Evolutionary conservation across 2,888 invertebrate species (phyloP).

Genomic region (Diloba caeruleocephala): DNA sequence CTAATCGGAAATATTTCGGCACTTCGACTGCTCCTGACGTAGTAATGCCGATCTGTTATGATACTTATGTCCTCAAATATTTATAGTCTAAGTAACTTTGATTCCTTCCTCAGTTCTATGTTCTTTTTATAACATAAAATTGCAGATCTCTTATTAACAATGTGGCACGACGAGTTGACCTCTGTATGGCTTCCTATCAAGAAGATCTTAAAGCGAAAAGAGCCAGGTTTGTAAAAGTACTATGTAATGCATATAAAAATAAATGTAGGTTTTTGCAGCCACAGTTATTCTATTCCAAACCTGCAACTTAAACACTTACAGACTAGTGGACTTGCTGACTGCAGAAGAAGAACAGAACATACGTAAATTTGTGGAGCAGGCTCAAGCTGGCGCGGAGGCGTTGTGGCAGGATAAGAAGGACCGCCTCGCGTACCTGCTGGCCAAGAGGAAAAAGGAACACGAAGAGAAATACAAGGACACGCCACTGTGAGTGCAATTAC

Average conservation of each 20-base stretch:
- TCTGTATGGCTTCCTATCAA: constrained; percentile 83
- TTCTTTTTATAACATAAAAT: neutral
- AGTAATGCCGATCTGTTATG: too few species aligned
- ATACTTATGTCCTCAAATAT: too few species aligned
- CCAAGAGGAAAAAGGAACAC: constrained; percentile 86
- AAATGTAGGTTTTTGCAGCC: too few species aligned
- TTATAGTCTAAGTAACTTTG: too few species aligned
- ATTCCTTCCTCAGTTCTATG: too few species aligned
- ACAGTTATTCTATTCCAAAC: too few species aligned
- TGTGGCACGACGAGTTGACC: constrained; percentile 77
- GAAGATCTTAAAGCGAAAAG: constrained; percentile 80
- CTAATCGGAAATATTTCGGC: too few species aligned
- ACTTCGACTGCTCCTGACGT: too few species aligned
- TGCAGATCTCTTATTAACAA: constrained; percentile 77
- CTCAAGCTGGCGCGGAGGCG: constrained; percentile 83
- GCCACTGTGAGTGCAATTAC: constrained; percentile 71
- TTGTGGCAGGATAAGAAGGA: constrained; percentile 85
- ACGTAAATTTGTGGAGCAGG: constrained; percentile 86
- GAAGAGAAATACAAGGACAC: constrained; percentile 80
- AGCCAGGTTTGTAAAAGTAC: constrained; percentile 64
- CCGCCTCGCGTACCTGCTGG: constrained; percentile 79
- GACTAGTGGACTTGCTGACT: constrained; percentile 78
- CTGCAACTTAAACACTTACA: too few species aligned
- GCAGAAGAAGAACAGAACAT: constrained; percentile 87
- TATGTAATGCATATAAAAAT: too few species aligned